Percentiles rank a stretch among this genome's conserved stretches.
phyloP scores from a whole-genome alignment of 1,140 invertebrate genomes.

The Anthonomus grandis region DNA sequence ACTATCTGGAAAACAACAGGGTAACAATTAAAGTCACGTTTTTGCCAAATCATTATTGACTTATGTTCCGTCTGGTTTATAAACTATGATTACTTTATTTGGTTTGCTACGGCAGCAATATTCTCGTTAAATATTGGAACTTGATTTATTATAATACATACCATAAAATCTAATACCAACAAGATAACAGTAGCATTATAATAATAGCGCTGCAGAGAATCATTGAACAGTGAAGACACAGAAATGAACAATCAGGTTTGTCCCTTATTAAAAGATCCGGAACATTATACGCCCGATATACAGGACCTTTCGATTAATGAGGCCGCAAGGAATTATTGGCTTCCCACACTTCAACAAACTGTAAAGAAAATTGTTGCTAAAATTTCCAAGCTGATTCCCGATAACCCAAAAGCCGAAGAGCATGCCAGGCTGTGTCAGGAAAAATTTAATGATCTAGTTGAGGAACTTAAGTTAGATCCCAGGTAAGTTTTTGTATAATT shows the following conservation, averaged over 20 bases:
- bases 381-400: slow-evolving; percentile 75
- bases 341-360: slow-evolving; percentile 84
- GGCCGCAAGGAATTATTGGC: slow-evolving; percentile 90
- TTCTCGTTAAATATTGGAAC: too few relatives aligned
- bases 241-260: slow-evolving; percentile 31
- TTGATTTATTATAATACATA: too few relatives aligned
- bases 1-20: too few relatives aligned
- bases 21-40: too few relatives aligned
- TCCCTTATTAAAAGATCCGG: slow-evolving; percentile 50
- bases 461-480: slow-evolving; percentile 74
- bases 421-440: slow-evolving; percentile 79
- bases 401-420: slow-evolving; percentile 69
- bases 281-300: slow-evolving; percentile 80
- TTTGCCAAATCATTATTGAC: too few relatives aligned
- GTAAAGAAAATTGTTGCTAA: slow-evolving; percentile 70
- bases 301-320: slow-evolving; percentile 81
- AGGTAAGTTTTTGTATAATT: slow-evolving; percentile 19
- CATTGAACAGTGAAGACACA: too few relatives aligned
- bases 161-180: too few relatives aligned
- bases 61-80: too few relatives aligned
- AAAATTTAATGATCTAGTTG: slow-evolving; percentile 77
- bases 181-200: too few relatives aligned
- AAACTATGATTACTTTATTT: too few relatives aligned
- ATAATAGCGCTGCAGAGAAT: too few relatives aligned
- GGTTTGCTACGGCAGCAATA: too few relatives aligned